Conservation (phyloP, 2,888 invertebrate species). For the Amphipyra berbera region DNA sequence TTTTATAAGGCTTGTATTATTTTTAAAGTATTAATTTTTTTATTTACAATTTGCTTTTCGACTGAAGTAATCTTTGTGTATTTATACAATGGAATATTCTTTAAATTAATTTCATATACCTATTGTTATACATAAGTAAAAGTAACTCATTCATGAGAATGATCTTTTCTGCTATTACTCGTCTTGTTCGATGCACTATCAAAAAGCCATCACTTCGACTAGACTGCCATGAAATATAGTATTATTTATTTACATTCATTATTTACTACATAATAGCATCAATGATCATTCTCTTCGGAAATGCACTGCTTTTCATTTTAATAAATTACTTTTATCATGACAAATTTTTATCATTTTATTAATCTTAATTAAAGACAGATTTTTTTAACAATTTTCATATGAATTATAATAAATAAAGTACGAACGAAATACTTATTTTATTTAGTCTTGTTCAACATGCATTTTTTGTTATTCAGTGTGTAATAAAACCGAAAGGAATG, state of each 20-base stretch:
- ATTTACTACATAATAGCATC: constrained; percentile 54
- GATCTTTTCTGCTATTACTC: constrained; percentile 47
- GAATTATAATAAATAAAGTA: constrained; percentile 83
- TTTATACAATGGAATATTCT: constrained; percentile 58
- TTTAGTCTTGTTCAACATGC: constrained; percentile 40
- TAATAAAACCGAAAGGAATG: constrained; percentile 25
- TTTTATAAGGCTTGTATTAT: constrained; percentile 85
- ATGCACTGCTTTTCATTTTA: constrained; percentile 73
- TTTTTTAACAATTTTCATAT: constrained; percentile 85
- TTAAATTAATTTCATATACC: constrained; percentile 61
- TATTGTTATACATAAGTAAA: constrained; percentile 53
- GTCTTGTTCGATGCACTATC: constrained; percentile 44
- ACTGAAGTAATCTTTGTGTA: constrained; percentile 60
- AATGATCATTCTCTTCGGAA: constrained; percentile 55
- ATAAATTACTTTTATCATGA: constrained; percentile 74
- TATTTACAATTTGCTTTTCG: constrained; percentile 70
- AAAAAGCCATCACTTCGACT: constrained; percentile 52
- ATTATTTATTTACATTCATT: constrained; percentile 67
- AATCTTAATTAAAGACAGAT: constrained; percentile 84
- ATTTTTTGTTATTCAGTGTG: constrained; percentile 12
- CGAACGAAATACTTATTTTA: constrained; percentile 68
- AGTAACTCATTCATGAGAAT: constrained; percentile 48
- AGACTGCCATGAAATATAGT: constrained; percentile 62
- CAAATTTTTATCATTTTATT: constrained; percentile 78
- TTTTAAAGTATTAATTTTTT: constrained; percentile 85